phyloP scores from a whole-genome alignment of 2,888 invertebrate genomes.

The Microctonus brassicae region DNA sequence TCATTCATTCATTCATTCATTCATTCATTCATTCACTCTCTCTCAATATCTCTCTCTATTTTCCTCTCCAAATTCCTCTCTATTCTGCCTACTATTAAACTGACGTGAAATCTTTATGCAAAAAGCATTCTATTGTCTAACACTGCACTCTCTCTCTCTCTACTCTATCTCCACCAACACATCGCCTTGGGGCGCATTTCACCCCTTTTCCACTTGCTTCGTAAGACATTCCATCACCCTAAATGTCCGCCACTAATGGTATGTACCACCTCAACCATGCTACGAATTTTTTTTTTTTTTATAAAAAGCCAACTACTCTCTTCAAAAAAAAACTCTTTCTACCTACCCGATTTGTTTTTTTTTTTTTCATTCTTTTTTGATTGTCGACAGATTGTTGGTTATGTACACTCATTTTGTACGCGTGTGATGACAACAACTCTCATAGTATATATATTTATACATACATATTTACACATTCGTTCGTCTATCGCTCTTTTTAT shows the following conservation, averaged over 20 bases:
- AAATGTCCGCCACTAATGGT: neutral
- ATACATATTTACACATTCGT: neutral
- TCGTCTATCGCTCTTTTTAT: neutral
- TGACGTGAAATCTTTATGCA: neutral
- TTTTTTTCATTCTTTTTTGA: neutral
- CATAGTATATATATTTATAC: neutral
- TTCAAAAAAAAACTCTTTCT: neutral
- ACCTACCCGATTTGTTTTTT: constrained; percentile 20
- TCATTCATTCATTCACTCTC: neutral
- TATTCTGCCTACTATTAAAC: neutral
- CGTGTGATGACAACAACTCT: neutral
- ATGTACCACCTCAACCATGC: neutral
- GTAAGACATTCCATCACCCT: neutral
- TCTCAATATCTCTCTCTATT: neutral
- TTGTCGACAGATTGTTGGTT: neutral
- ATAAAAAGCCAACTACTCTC: neutral
- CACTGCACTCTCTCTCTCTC: neutral
- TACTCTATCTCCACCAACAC: constrained; percentile 3
- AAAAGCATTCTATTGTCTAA: neutral
- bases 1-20: neutral
- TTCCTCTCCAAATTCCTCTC: neutral
- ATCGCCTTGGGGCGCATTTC: neutral
- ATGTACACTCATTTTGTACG: neutral
- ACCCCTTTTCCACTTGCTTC: neutral
- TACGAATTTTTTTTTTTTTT: constrained; percentile 10